A percentile compares a stretch with the other conserved stretches of the same genome.
These are phyloP conservation scores for Hymenochirus boettgeri DNA, from an alignment of 2,113 vertebrate genomes.

Conservation along the genomic window DNA sequence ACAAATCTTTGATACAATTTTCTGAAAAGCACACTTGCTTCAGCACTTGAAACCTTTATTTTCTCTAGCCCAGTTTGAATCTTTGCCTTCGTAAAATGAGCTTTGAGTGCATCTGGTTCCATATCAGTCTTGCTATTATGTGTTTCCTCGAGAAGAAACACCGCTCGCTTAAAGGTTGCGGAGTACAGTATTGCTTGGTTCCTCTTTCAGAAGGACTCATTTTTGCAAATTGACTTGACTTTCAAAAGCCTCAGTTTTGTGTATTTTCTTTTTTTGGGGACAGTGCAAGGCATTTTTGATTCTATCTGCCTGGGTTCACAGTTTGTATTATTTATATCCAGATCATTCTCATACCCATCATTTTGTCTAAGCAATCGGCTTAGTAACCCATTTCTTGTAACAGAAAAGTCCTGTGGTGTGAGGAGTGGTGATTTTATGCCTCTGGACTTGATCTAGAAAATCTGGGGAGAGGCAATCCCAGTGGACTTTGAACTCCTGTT, in stretches of 20 bases:
- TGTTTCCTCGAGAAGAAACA: constrained; percentile 62
- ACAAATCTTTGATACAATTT: constrained; percentile 88
- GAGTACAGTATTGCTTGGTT: constrained; percentile 45
- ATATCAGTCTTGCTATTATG: constrained; percentile 60
- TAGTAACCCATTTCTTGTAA: constrained; percentile 85
- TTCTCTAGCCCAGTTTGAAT: constrained; percentile 72
- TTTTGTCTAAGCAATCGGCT: constrained; percentile 92
- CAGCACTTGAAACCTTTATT: constrained; percentile 93
- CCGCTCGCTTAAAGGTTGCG: constrained; percentile 53
- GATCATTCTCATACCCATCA: constrained; percentile 75
- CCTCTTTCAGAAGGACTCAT: constrained; percentile 50
- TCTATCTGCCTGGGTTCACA: constrained; percentile 56
- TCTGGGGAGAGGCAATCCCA: constrained; percentile 53
- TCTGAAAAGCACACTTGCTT: constrained; percentile 95
- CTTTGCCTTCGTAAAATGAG: constrained; percentile 62
- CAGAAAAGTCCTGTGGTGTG: constrained; percentile 76
- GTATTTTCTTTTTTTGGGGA: constrained; percentile 87
- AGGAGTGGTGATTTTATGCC: constrained; percentile 75
- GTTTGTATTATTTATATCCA: constrained; percentile 56
- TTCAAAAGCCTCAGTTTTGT: constrained; percentile 66
- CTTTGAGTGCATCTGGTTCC: constrained; percentile 61
- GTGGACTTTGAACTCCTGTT: constrained; percentile 52
- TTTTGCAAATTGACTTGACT: constrained; percentile 66
- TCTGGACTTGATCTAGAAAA: constrained; percentile 62
- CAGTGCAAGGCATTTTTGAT: constrained; percentile 61